phyloP scores from a whole-genome alignment of 2,888 invertebrate genomes.

The Andrena marginata region DNA sequence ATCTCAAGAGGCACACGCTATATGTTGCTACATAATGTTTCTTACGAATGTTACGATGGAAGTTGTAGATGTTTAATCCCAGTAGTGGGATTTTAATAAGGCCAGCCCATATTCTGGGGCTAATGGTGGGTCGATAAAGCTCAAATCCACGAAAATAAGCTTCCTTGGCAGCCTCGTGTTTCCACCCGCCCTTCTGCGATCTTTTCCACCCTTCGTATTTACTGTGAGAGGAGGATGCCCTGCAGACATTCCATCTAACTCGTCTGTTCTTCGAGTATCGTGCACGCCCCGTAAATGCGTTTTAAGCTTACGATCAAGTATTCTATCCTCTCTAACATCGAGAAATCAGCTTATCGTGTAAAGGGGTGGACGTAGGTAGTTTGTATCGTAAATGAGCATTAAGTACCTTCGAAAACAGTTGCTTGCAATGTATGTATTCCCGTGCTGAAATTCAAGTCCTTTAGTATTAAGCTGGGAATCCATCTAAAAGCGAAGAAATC shows the following conservation, averaged over 20 bases:
- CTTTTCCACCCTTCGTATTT: conserved; percentile 66
- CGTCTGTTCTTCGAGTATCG: conserved; percentile 46
- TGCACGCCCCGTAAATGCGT: conserved; percentile 46
- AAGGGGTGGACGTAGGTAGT: conserved; percentile 37
- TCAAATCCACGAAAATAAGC: conserved; percentile 65
- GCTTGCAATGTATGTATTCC: background rate
- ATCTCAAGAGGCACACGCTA: too few species aligned
- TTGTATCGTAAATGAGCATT: conserved; percentile 24
- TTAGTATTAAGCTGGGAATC: too few species aligned
- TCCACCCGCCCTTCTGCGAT: conserved; percentile 51
- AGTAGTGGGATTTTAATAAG: conserved; percentile 14
- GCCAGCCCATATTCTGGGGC: background rate
- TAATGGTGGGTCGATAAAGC: conserved; percentile 60
- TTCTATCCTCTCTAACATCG: conserved; percentile 31
- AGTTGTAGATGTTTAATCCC: too few species aligned
- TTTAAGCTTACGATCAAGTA: conserved; percentile 59
- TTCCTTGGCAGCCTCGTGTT: conserved; percentile 56
- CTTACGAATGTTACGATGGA: too few species aligned
- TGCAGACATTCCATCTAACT: conserved; percentile 64
- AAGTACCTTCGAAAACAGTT: background rate
- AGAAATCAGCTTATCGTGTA: conserved; percentile 54
- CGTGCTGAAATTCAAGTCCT: too few species aligned
- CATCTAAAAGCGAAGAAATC: too few species aligned
- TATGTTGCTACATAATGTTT: too few species aligned
- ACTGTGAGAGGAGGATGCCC: conserved; percentile 64